Base-by-base conservation (phyloP, 2,113 vertebrate species). In the Numenius arquata region DNA sequence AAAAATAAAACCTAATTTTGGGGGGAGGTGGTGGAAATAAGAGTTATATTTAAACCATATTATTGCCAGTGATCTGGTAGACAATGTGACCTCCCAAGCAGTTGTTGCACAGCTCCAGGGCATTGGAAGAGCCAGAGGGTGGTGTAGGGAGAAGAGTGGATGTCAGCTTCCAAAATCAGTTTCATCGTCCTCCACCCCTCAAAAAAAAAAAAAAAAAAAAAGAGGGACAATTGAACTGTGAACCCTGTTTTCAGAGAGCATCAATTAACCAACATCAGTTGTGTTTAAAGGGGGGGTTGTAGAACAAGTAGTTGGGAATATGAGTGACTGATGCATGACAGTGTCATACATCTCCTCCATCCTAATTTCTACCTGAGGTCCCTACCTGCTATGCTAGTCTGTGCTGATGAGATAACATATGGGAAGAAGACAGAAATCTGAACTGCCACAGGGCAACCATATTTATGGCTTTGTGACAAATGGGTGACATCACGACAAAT, bases 401-500 rank as follows among this genome's bases (percentile, higher is more conserved):
- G n/a, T 61, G 34, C 36, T 52, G 19, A 25, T 27, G 59, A 73
- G 26, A 12, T 9, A 36, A 30, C 15, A n/a, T 15, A 48, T 13
- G 63, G 73, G 32, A 50, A n/a, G 11, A 36, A 50, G 43, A 18
- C 5, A 18, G 27, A 53, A 36, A 79, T 48, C 26, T 23, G 21
- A 67, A 21, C n/a, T 59, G 65, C 32, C 58, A 36, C 53, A 55
- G 12, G 15, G 21, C n/a, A 36, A 3, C 27, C 4, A 1, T 21
- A 13, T 23, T 71, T 30, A 9, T 20, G 16, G 32, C 36, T 61
- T 21, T 7, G 1, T 9, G 55, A 38, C 48, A 29, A 17, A 25
- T 0, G 2, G 23, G 15, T 56, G 53, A 30, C 59, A 15, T 20
- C 9, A 1, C 8, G 55, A 38, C 48, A 29, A 20, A 27, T 0